Evolutionary conservation across 1,140 invertebrate genomes (phyloP), one percentile per base, ranked within the genome.

Genomic region (Rhizoglyphus robini): DNA sequence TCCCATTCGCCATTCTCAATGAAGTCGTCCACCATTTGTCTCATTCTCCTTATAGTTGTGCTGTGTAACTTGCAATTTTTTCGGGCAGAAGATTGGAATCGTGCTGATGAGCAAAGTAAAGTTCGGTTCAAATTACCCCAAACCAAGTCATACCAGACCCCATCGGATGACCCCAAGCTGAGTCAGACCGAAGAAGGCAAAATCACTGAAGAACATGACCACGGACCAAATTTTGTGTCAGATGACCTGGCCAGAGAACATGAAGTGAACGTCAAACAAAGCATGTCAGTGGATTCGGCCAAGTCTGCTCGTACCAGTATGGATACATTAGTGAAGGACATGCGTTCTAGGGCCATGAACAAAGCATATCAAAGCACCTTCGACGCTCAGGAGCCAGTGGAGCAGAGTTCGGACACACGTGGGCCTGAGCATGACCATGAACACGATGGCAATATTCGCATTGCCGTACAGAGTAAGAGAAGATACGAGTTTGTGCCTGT

Each of bases 391-490:
- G 15, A 15, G 41, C 41, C 41, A 15, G 23, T 46, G 41, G 41
- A n/a, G n/a, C n/a, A n/a, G n/a, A n/a, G n/a, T n/a, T n/a, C n/a
- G n/a, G n/a, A n/a, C n/a, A n/a, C n/a, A n/a, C n/a, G 1, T 20
- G 15, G 58, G 30, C 1, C 27, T 1, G 2, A 15, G 36, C 3
- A 60, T 60, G 58, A 41, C 18, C 11, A 15, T 32, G 58, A 46
- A 29, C 11, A n/a, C 23, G 23, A 3, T 51, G 48, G 48, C 13
- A 32, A 60, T 27, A 60, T 60, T 23, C 58, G 30, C 2, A 60
- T 60, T 29, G 58, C 58, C 2, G 58, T 60, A n/a, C 15, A 60
- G 15, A 60, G 58, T 60, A 60, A 60, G 29, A 29, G 58, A 20
- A 29, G 58, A n/a, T 60, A 2, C 36, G 58, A 60, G 29, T 60